Evolutionary conservation across 1,140 invertebrate species (phyloP).

Genomic region (Hyposmocoma kahamanoa): DNA sequence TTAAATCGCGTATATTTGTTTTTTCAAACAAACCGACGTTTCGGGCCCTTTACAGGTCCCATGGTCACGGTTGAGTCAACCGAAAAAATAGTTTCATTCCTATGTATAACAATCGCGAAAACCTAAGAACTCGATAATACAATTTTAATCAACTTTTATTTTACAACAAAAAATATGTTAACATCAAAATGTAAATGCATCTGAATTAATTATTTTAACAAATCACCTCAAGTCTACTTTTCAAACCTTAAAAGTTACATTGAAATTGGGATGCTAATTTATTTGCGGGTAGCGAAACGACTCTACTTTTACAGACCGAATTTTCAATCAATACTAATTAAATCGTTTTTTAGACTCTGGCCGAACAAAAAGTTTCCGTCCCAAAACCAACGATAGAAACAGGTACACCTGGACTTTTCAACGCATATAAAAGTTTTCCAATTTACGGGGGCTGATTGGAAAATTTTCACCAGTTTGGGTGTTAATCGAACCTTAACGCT

Average conservation of each 20-base stretch:
- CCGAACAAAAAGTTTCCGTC: constrained; percentile 48
- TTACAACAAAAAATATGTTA: too few relatives aligned
- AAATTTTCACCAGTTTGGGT: constrained; percentile 67
- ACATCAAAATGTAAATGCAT: not conserved
- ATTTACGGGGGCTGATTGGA: constrained; percentile 70
- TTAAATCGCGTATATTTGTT: too few relatives aligned
- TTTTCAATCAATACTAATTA: constrained; percentile 44
- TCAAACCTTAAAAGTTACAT: not conserved
- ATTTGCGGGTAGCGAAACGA: constrained; percentile 5
- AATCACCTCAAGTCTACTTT: not conserved
- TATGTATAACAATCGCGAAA: too few relatives aligned
- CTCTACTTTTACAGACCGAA: constrained; percentile 6
- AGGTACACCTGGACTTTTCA: constrained; percentile 61
- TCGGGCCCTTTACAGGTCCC: too few relatives aligned
- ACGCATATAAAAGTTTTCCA: constrained; percentile 72
- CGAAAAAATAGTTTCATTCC: too few relatives aligned
- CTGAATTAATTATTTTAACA: not conserved
- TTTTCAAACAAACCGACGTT: too few relatives aligned
- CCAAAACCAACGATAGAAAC: constrained; percentile 51
- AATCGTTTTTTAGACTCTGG: constrained; percentile 38
- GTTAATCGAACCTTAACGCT: constrained; percentile 66
- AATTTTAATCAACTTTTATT: too few relatives aligned
- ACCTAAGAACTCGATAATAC: too few relatives aligned
- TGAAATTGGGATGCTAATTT: not conserved
- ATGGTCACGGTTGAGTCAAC: too few relatives aligned